Evolutionary conservation across 2,113 vertebrate genomes (phyloP), one percentile per base, ranked within the genome.

Genomic region (Tupaia chinensis): DNA sequence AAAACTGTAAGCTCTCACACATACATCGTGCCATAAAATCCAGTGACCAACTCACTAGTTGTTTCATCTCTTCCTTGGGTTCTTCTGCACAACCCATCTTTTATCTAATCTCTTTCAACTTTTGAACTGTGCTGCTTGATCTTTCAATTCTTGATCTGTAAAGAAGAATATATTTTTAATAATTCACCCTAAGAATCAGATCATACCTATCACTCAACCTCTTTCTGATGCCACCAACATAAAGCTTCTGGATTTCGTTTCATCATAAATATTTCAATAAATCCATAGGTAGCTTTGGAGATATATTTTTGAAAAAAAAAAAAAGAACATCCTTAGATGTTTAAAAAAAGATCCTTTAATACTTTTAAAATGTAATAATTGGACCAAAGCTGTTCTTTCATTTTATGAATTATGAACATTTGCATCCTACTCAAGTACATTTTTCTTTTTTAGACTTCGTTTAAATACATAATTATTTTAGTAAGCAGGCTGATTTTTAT

Each of bases 81-180:
- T 98, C 69, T 95, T 93, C 93, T 88, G 73, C 94, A 87, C 72
- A 97, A 79, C 74, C 85, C 78, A 93, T 79, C 77, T 98, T 97
- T 98, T 80, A 91, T 44, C n/a, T 97, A 95, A 97, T 97, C 96
- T 97, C 96, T 98, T 97, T 97, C 97, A 95, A 97, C 94, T 98
- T 98, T 95, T 97, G 91, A 98, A 92, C 94, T 95, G 96, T 61
- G 53, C 81, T 93, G 94, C 94, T 98, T 98, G 96, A 97, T 97
- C 96, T 98, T 92, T 98, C 96, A 95, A 76, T 97, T 98, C 94
- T 96, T 97, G 93, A 97, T 98, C 96, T 98, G 34, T 95, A 95
- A 96, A 96, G 89, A 95, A 98, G 90, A 98, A 97, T 97, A 83
- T 97, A 90, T 95, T 97, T 98, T 98, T 97, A 98, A 98, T 97